phyloP scores from a whole-genome alignment of 2,888 invertebrate genomes.

The Trichopria drosophilae region DNA sequence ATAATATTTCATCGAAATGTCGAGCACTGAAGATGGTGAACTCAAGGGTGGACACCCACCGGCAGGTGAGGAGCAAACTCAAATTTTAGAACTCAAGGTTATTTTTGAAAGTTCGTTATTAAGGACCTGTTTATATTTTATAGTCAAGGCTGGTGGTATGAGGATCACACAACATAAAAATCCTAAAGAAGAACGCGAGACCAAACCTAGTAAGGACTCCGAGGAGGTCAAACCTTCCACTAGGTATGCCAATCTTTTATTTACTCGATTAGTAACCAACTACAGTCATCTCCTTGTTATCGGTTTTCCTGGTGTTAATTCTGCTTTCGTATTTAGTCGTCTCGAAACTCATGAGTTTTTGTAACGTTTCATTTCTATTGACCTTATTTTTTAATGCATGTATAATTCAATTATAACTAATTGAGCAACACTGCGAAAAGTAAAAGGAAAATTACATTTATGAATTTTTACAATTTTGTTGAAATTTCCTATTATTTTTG shows the following conservation, averaged over 20 bases:
- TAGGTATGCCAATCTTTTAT: too few relatives aligned
- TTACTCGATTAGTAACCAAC: constrained; percentile 2
- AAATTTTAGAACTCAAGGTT: constrained; percentile 12
- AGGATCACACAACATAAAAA: constrained; percentile 86
- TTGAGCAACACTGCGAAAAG: too few relatives aligned
- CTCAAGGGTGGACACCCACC: constrained; percentile 88
- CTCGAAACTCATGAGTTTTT: too few relatives aligned
- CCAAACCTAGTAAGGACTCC: constrained; percentile 57
- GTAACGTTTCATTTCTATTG: too few relatives aligned
- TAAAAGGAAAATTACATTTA: too few relatives aligned
- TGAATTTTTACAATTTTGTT: too few relatives aligned
- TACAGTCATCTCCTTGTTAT: background rate
- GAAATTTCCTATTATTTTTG: too few relatives aligned
- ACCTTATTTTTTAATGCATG: too few relatives aligned
- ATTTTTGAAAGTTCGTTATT: constrained; percentile 6
- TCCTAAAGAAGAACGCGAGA: constrained; percentile 67
- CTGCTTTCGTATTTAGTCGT: too few relatives aligned
- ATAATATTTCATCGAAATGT: constrained; percentile 60
- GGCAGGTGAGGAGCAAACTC: constrained; percentile 69
- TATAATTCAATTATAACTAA: too few relatives aligned
- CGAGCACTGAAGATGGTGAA: constrained; percentile 70
- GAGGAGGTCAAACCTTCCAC: constrained; percentile 65
- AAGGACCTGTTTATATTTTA: constrained; percentile 31
- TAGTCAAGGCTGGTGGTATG: constrained; percentile 92
- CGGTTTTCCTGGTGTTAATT: too few relatives aligned